Evolutionary conservation across 2,797 vertebrate genomes (phyloP).

Genomic region (Enteromius paludinosus): DNA sequence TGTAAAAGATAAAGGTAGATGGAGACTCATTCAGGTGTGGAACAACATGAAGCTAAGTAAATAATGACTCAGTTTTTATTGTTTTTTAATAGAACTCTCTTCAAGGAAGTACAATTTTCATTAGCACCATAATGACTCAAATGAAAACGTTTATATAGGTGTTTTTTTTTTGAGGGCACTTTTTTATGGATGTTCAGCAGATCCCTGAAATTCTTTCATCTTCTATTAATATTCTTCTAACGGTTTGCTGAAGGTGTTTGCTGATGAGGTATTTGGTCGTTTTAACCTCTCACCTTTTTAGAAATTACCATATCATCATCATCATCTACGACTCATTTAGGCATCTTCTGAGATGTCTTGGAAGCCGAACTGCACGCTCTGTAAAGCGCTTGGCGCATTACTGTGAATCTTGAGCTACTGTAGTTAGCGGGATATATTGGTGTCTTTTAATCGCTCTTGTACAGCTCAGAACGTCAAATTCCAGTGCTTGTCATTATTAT

Average conservation of each 20-base stretch:
- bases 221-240: background rate
- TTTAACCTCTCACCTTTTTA: background rate
- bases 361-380: constrained; percentile 71
- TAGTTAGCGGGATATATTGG: constrained; percentile 79
- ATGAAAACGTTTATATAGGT: background rate
- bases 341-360: constrained; percentile 66
- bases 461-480: constrained; percentile 75
- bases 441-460: constrained; percentile 81
- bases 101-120: constrained; percentile 48
- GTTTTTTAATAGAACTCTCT: background rate
- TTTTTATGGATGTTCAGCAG: background rate
- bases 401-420: constrained; percentile 85
- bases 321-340: background rate
- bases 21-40: background rate
- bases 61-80: background rate
- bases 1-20: background rate
- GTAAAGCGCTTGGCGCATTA: constrained; percentile 71
- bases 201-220: background rate
- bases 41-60: background rate
- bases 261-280: background rate
- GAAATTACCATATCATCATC: background rate
- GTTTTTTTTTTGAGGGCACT: background rate
- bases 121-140: constrained; percentile 50
- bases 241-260: background rate
- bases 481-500: constrained; percentile 62